Conservation (phyloP, 2,113 vertebrate species). For the Thamnophis sirtalis region DNA sequence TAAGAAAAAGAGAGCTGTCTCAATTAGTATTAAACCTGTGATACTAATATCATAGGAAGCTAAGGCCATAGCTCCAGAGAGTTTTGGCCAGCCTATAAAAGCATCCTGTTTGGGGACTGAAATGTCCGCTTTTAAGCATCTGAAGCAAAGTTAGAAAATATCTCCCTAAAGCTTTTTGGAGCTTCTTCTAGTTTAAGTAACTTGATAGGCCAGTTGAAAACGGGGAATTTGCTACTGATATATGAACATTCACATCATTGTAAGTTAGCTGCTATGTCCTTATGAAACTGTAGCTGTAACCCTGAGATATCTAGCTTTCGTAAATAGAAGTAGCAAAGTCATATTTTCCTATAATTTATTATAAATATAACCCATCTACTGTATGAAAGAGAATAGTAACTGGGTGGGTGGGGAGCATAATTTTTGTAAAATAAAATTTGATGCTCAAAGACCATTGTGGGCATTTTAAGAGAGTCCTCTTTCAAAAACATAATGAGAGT, state of each 20-base stretch:
- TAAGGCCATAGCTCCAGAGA: background rate
- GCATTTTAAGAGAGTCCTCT: background rate
- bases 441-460: background rate
- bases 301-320: too few relatives aligned
- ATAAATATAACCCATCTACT: slow-evolving; percentile 17
- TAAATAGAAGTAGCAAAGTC: slow-evolving; percentile 21
- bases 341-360: slow-evolving; percentile 16
- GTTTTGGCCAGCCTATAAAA: background rate
- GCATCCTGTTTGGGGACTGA: background rate
- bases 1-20: background rate
- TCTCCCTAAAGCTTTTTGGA: background rate
- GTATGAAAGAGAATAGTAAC: background rate
- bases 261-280: too few relatives aligned
- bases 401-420: background rate
- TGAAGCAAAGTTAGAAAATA: background rate
- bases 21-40: background rate
- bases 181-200: background rate
- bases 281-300: background rate
- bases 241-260: background rate
- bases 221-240: background rate
- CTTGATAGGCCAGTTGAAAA: background rate
- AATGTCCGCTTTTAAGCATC: background rate
- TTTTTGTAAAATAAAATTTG: background rate
- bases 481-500: background rate
- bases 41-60: background rate